Percentiles rank a stretch among this genome's conserved stretches.
Evolutionary conservation across 2,797 vertebrate genomes (phyloP).

Genomic region (Tarsius wallacei): DNA sequence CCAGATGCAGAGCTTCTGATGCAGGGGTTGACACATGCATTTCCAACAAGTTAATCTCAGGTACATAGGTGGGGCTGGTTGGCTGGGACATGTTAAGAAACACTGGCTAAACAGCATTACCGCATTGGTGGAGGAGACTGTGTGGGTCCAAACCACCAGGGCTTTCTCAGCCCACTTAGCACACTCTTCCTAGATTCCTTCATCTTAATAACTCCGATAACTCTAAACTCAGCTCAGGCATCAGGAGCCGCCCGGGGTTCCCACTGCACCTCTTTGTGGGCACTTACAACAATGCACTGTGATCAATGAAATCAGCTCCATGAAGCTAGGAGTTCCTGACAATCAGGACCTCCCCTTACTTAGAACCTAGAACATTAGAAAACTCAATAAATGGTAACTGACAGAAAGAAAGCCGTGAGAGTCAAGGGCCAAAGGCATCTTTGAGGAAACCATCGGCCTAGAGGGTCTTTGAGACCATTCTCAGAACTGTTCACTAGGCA

Average conservation of each 20-base stretch:
- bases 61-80: not conserved
- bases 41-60: not conserved
- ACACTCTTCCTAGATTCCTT: not conserved
- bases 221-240: not conserved
- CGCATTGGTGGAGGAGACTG: not conserved
- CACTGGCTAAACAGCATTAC: no score
- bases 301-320: not conserved
- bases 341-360: not conserved
- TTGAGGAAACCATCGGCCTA: not conserved
- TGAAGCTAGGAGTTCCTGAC: not conserved
- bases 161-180: not conserved
- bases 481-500: not conserved
- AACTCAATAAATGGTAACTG: not conserved
- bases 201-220: not conserved
- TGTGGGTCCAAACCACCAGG: not conserved
- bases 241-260: not conserved
- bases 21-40: not conserved
- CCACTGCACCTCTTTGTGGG: not conserved
- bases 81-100: not conserved
- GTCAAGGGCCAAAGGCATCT: not conserved
- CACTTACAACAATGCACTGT: not conserved
- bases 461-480: not conserved
- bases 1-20: not conserved
- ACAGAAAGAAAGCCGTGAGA: no score
- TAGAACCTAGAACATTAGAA: not conserved